phyloP scores from a whole-genome alignment of 2,113 vertebrate genomes.

The Otolemur garnettii region DNA sequence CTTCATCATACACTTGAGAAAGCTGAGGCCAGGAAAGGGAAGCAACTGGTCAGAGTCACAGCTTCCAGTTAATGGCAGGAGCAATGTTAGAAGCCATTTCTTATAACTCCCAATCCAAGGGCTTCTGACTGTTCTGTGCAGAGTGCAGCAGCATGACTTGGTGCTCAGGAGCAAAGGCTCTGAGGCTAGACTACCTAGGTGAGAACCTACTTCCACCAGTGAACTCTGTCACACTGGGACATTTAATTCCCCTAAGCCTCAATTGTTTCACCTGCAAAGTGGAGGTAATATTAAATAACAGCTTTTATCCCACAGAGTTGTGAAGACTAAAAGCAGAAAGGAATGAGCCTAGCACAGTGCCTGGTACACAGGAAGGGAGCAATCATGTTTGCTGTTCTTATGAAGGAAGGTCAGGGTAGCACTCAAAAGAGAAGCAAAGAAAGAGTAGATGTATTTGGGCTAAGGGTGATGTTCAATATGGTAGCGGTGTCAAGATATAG shows the following conservation, averaged over 20 bases:
- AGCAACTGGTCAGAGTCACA: not conserved
- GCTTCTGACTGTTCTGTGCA: not conserved
- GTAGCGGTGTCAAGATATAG: not conserved
- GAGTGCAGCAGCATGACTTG: not conserved
- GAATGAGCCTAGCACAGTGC: not conserved
- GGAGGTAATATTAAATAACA: not conserved
- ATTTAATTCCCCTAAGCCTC: not conserved
- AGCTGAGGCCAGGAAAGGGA: not conserved
- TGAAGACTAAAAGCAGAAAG: constrained; percentile 6
- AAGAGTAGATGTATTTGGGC: not conserved
- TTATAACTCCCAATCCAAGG: not conserved
- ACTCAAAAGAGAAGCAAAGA: not conserved
- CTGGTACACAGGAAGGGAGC: not conserved
- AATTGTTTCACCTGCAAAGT: not conserved
- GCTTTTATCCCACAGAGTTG: not conserved
- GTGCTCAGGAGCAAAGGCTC: not conserved
- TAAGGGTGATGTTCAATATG: not conserved
- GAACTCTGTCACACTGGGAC: not conserved
- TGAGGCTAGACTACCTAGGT: not conserved
- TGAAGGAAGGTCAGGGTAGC: not conserved
- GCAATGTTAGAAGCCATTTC: not conserved
- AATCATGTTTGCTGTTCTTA: not conserved
- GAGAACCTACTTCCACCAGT: not conserved
- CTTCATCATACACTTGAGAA: not conserved
- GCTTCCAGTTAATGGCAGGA: not conserved